Base-by-base conservation (phyloP, 2,797 vertebrate genomes). In the Sardinella longiceps region DNA sequence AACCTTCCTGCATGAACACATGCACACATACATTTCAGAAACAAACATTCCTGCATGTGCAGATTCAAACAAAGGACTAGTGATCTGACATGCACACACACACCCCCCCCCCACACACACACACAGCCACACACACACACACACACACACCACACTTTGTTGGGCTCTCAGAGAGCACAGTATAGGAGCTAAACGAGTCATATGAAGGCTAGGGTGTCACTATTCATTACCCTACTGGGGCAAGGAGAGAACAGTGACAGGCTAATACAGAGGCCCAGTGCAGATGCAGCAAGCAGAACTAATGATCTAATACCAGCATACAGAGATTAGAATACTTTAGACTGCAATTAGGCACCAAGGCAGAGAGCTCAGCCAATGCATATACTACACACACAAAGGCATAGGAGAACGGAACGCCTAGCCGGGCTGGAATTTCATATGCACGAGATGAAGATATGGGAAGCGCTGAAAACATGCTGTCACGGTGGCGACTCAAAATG, bases 401-500 rank as follows among this genome's bases (percentile, higher is more conserved):
- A 66, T 1, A 51, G 50, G 12, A 63, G 25, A 25, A 5, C 3
- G 14, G 18, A 18, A 6, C 5, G 18, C 23, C 0, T 39, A 43
- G 39, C 81, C 23, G 23, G 80, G n/a, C 25, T 50, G 82, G 74
- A 80, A 45, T 50, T 83, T 81, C 58, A 80, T 85, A n/a, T 83
- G 74, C 33, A 63, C 80, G 43, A 11, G 11, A 82, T 56, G 87
- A 25, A 80, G 77, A 83, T 12, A 81, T 74, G 39, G 81, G 85
- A 80, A 77, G 77, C 74, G 80, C 58, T 77, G 56, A 58, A 46
- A n/a, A 45, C 70, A 53, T n/a, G 45, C 33, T 43, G 30, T 33
- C 37, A 77, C 25, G 37, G 18, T 15, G 63, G 86, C 58, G 81
- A 80, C 30, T 80, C 82, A 85, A 87, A 89, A 88, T 60, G 84